Conservation (phyloP, 53 echinoderm and acorn worm species). For the Zoroaster sp. region DNA sequence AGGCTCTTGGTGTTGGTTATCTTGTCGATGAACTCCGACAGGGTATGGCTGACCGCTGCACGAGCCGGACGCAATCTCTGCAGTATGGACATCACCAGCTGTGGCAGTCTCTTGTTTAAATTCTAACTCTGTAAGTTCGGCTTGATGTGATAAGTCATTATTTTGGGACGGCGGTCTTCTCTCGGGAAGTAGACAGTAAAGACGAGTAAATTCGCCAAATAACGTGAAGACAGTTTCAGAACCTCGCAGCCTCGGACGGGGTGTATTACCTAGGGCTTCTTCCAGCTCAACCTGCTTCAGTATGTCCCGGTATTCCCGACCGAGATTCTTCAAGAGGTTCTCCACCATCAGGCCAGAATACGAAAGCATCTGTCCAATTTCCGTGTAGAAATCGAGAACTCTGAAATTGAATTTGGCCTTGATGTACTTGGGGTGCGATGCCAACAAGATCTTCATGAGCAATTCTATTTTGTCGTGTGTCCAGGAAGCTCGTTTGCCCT, state of each 20-base stretch:
- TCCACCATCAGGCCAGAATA: constrained; percentile 30
- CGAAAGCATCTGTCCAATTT: not conserved
- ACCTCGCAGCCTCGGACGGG: constrained; percentile 1
- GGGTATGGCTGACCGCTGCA: not conserved
- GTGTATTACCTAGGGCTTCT: not conserved
- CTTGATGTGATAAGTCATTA: not conserved
- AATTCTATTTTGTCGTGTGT: constrained; percentile 30
- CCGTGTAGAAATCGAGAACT: constrained; percentile 8
- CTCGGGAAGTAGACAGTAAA: constrained; percentile 9
- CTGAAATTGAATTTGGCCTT: constrained; percentile 30
- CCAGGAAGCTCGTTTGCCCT: constrained; percentile 10
- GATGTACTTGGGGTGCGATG: constrained; percentile 40
- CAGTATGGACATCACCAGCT: not conserved
- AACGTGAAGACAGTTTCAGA: constrained; percentile 9
- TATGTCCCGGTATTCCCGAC: constrained; percentile 33
- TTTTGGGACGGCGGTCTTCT: not conserved
- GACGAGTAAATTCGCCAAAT: constrained; percentile 13
- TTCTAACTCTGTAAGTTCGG: not conserved
- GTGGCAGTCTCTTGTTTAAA: not conserved
- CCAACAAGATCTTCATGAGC: constrained; percentile 24
- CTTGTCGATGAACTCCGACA: not conserved
- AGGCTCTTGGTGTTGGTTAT: not conserved
- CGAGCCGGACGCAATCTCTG: not conserved
- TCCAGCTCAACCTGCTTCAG: constrained; percentile 11
- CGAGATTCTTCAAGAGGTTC: constrained; percentile 45